Percentiles rank a stretch among this genome's conserved stretches.
Evolutionary conservation across 2,888 invertebrate genomes (phyloP).

Genomic region (Temnothorax unifasciatus): DNA sequence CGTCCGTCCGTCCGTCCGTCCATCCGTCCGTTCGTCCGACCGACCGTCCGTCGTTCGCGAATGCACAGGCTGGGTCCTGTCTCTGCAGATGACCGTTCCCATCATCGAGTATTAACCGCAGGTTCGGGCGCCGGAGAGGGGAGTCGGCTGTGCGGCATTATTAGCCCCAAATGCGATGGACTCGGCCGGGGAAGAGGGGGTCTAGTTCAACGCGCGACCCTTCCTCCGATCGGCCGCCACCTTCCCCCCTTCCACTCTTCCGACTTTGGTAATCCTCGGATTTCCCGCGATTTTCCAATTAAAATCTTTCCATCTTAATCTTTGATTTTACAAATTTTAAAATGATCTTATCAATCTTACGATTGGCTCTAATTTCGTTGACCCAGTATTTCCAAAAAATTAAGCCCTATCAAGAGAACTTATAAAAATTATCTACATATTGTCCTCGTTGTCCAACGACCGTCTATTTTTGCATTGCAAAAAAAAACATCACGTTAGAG

Average conservation of each 20-base stretch:
- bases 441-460: neutral
- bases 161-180: conserved; percentile 86
- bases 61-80: conserved; percentile 81
- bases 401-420: neutral
- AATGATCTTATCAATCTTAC: neutral
- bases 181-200: conserved; percentile 68
- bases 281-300: conserved; percentile 31
- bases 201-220: conserved; percentile 59
- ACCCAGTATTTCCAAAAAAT: no score
- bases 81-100: conserved; percentile 87
- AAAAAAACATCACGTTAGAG: conserved; percentile 43
- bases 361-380: neutral
- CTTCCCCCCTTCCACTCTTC: neutral
- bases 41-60: conserved; percentile 74
- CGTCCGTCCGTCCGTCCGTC: conserved; percentile 71
- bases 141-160: conserved; percentile 82
- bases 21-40: conserved; percentile 66
- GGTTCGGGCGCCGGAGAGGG: conserved; percentile 80
- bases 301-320: neutral
- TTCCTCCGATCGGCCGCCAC: conserved; percentile 35
- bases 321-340: neutral
- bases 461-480: neutral
- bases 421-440: neutral
- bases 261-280: conserved; percentile 14
- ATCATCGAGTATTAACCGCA: conserved; percentile 87